These are phyloP conservation scores for Tridacna gigas DNA, from an alignment of 2,888 invertebrate genomes.

Conservation along the genomic window DNA sequence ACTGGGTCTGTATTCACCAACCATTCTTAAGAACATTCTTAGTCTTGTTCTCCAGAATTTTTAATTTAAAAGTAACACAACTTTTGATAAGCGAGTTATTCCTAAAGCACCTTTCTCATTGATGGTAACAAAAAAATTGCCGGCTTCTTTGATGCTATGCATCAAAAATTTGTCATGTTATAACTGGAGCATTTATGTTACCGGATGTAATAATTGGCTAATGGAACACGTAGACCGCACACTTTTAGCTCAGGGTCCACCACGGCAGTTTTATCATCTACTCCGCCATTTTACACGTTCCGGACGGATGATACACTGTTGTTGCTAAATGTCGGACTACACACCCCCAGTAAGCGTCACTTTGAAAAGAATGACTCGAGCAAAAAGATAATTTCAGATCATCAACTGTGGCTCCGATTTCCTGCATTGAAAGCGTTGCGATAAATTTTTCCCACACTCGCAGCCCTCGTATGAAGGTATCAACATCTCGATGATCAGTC, in stretches of 20 bases:
- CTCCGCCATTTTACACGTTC: constrained; percentile 89
- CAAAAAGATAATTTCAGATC: constrained; percentile 51
- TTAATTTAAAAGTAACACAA: no score
- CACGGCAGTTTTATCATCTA: constrained; percentile 86
- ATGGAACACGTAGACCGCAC: constrained; percentile 50
- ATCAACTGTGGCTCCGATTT: constrained; percentile 49
- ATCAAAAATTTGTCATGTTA: no score
- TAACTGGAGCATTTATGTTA: constrained; percentile 56
- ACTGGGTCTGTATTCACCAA: no score
- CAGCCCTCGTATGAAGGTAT: constrained; percentile 78
- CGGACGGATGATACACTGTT: constrained; percentile 88
- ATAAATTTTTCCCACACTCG: constrained; percentile 50
- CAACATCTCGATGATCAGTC: constrained; percentile 82
- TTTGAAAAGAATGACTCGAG: constrained; percentile 44
- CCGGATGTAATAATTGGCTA: constrained; percentile 59
- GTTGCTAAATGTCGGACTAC: constrained; percentile 44
- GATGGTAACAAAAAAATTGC: no score
- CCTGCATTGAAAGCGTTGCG: constrained; percentile 52
- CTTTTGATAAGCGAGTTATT: no score
- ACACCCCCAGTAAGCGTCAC: constrained; percentile 67
- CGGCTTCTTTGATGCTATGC: no score
- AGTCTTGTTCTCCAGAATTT: no score
- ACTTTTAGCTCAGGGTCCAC: constrained; percentile 87
- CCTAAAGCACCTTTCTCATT: no score
- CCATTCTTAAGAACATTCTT: no score